Percentiles rank a stretch among this genome's conserved stretches.
phyloP scores from a whole-genome alignment of 2,113 vertebrate genomes.

The Dolichallabes microphthalmus region DNA sequence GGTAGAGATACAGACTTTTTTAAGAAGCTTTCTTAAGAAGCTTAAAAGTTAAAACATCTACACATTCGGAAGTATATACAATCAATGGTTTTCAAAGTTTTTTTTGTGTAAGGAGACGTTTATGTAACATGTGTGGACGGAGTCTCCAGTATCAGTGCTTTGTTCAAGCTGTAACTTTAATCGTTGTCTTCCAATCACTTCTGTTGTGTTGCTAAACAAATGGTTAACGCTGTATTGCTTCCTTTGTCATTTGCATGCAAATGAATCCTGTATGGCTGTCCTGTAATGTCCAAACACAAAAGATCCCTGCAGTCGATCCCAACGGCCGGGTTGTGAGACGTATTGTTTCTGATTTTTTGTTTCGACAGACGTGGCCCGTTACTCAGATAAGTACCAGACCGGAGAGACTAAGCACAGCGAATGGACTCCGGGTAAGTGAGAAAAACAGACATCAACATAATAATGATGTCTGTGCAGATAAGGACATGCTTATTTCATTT shows the following conservation, averaged over 20 bases:
- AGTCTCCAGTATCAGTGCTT: background rate
- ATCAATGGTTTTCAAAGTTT: background rate
- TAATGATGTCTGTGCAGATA: background rate
- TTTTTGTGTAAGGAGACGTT: background rate
- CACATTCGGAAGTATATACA: background rate
- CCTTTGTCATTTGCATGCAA: background rate
- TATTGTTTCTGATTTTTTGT: slow-evolving; percentile 2
- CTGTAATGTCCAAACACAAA: background rate
- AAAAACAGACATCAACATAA: background rate
- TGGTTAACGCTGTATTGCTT: background rate
- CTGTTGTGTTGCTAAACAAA: background rate
- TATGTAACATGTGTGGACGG: background rate
- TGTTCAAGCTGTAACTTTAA: background rate
- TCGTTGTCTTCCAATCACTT: background rate
- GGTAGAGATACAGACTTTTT: slow-evolving; percentile 58
- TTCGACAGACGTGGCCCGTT: slow-evolving; percentile 76
- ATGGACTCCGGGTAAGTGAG: slow-evolving; percentile 76
- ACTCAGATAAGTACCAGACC: slow-evolving; percentile 83
- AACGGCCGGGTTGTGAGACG: background rate
- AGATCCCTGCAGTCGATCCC: background rate
- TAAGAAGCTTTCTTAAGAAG: too few species aligned
- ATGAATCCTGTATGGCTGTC: background rate
- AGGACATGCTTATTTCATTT: background rate
- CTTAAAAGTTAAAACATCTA: too few species aligned
- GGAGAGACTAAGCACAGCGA: slow-evolving; percentile 72